Conservation (phyloP, 2,888 invertebrate species). For the Germaria angustata region DNA sequence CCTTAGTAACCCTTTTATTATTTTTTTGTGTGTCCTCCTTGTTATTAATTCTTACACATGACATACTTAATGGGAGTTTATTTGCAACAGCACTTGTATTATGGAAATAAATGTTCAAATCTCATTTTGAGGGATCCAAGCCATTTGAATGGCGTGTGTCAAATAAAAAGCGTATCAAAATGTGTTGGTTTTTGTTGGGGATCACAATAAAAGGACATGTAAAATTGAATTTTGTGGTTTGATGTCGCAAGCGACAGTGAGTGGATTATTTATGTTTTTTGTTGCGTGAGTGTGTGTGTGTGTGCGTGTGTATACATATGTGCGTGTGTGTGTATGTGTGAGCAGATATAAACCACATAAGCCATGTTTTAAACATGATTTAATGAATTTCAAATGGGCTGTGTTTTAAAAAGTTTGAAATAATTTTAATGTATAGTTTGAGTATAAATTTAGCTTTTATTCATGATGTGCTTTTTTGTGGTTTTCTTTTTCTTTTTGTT, state of each 20-base stretch:
- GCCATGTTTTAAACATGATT: not conserved
- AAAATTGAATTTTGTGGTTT: slow-evolving; percentile 61
- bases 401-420: not conserved
- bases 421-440: not conserved
- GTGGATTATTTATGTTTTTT: not conserved
- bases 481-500: slow-evolving; percentile 80
- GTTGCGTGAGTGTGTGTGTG: not conserved
- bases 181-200: slow-evolving; percentile 29
- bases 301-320: not conserved
- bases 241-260: not conserved
- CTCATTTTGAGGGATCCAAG: not conserved
- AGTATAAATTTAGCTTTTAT: not conserved
- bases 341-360: not conserved
- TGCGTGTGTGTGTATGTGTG: not conserved
- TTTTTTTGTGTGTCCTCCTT: not conserved
- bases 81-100: not conserved
- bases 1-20: slow-evolving; percentile 28
- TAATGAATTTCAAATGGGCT: slow-evolving; percentile 34
- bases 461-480: not conserved
- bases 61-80: slow-evolving; percentile 11
- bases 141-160: not conserved
- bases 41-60: slow-evolving; percentile 26
- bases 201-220: slow-evolving; percentile 52
- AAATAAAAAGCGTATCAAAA: slow-evolving; percentile 3
- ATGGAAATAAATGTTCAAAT: not conserved